Evolutionary conservation across 2,113 vertebrate genomes (phyloP).

Genomic region (Plecotus auritus): DNA sequence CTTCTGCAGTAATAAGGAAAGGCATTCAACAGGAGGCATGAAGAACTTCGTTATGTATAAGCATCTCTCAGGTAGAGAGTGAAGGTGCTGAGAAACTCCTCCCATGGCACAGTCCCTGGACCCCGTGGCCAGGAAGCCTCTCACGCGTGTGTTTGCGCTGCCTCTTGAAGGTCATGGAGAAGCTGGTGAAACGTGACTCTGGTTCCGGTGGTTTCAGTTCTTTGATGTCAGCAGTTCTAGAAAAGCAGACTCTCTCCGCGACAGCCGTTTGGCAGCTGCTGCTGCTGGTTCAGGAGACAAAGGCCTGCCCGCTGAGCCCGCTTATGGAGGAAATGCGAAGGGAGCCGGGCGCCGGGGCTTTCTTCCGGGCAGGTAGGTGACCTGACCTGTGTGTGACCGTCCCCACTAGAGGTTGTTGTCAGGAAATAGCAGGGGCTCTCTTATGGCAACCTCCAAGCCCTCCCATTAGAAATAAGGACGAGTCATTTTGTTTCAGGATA

Average conservation of each 20-base stretch:
- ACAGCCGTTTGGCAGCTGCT: constrained; percentile 80
- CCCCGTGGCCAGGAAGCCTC: background rate
- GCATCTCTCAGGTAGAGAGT: background rate
- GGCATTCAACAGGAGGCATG: background rate
- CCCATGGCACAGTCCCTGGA: background rate
- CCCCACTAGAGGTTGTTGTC: background rate
- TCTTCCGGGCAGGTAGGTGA: constrained; percentile 75
- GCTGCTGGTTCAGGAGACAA: constrained; percentile 60
- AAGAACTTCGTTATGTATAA: background rate
- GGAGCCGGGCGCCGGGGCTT: constrained; percentile 69
- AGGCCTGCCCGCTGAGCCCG: constrained; percentile 40
- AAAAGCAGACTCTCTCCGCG: constrained; percentile 69
- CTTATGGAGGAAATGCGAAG: constrained; percentile 78
- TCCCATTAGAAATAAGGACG: background rate
- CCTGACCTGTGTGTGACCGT: background rate
- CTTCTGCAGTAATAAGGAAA: background rate
- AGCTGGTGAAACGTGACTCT: constrained; percentile 59
- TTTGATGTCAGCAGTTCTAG: constrained; percentile 73
- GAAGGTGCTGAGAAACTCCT: background rate
- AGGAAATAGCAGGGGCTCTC: background rate
- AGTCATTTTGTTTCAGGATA: background rate
- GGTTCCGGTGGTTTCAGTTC: constrained; percentile 52
- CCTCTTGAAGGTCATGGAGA: constrained; percentile 74
- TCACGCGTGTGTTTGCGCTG: background rate
- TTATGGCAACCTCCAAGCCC: rapidly evolving